phyloP scores from a whole-genome alignment of 2,113 vertebrate species.

The Formicarius rufipectus region DNA sequence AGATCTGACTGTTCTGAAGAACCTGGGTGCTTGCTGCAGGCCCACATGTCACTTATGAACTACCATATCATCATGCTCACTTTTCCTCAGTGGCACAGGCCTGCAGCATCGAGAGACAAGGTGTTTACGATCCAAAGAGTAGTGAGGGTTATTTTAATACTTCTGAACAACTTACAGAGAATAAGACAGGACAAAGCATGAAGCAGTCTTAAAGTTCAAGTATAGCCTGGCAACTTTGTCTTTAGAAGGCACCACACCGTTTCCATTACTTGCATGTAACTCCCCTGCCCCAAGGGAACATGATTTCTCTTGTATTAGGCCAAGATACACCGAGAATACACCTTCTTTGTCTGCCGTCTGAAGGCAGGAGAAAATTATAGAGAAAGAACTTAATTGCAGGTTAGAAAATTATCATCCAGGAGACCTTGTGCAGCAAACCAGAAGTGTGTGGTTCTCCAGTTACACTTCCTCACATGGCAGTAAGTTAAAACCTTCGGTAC shows the following conservation, averaged over 20 bases:
- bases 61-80: neutral
- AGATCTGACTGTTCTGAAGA: neutral
- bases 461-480: neutral
- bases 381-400: neutral
- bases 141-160: rapidly evolving
- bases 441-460: neutral
- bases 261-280: neutral
- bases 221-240: neutral
- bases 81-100: neutral
- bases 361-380: neutral
- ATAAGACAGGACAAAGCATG: neutral
- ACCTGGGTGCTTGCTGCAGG: neutral
- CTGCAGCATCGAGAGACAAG: neutral
- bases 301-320: neutral
- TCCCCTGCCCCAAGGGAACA: neutral
- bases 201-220: neutral
- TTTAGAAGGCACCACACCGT: neutral
- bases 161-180: neutral
- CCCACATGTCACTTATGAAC: neutral
- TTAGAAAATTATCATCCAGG: neutral
- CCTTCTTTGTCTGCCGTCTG: neutral
- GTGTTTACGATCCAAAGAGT: neutral
- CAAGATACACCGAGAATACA: rapidly evolving
- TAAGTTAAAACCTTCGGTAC: neutral
- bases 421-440: neutral